Conservation (phyloP, 2,888 invertebrate genomes). For the Tenthredo amoena region DNA sequence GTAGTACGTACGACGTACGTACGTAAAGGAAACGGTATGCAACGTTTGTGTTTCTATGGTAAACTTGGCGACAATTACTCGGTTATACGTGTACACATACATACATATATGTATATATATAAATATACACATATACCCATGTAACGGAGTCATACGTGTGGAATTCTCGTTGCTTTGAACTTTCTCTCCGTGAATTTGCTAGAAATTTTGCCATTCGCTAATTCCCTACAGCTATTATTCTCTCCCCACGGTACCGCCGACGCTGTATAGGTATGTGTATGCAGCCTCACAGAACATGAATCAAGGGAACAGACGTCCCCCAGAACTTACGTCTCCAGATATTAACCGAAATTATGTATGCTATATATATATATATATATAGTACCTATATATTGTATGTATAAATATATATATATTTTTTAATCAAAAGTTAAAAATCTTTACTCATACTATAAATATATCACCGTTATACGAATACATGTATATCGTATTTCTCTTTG, state of each 20-base stretch:
- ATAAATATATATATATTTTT: too few relatives aligned
- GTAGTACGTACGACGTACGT: not conserved
- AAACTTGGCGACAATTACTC: not conserved
- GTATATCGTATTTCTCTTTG: not conserved
- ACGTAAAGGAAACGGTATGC: not conserved
- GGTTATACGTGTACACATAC: not conserved
- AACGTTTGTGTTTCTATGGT: not conserved
- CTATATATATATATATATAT: too few relatives aligned
- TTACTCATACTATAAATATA: too few relatives aligned
- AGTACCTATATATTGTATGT: too few relatives aligned
- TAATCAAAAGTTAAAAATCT: too few relatives aligned
- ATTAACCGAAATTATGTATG: not conserved
- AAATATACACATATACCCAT: not conserved
- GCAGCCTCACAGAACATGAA: not conserved
- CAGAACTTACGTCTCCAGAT: not conserved
- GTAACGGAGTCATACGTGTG: not conserved
- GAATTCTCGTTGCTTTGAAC: not conserved
- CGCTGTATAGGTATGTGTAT: not conserved
- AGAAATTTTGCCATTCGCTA: slow-evolving; percentile 10
- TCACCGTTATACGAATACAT: too few relatives aligned
- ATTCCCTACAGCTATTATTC: slow-evolving; percentile 2
- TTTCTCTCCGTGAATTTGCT: not conserved
- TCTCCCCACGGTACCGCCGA: not conserved
- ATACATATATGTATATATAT: not conserved
- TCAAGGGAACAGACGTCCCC: not conserved